Base-by-base conservation (phyloP, 2,888 invertebrate genomes). In the Hedychridium roseum region DNA sequence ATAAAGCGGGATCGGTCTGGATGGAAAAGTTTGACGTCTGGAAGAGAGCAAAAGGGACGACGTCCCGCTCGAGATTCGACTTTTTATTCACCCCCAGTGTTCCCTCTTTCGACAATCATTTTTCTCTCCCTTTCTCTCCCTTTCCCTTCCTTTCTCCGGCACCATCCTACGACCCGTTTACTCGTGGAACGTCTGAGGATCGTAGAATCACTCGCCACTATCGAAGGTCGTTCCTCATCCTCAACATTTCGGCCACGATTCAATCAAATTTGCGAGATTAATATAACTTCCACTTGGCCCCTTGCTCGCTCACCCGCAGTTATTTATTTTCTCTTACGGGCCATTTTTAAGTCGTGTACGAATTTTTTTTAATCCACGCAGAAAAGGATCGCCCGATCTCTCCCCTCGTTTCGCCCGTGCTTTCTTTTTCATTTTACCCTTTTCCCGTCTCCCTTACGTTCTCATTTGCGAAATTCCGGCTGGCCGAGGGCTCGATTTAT, bases 321-420 rank as follows among this genome's bases (percentile, higher is more conserved):
- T 43, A 26, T 45, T 27, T 38, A 34, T 35, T 42, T 34, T 31
- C 43, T 31, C 30, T 45, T 45, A 41, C 15, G 21, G 27, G 35
- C 46, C 42, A 42, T 46, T 46, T 44, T 46, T 26, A 20, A 3
- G 17, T 31, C 46, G 12, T 40, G 11, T 37, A 20, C 27, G 12
- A 2, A n/a, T n/a, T n/a, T n/a, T n/a, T n/a, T n/a, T n/a, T n/a
- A n/a, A n/a, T n/a, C n/a, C n/a, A n/a, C n/a, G n/a, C n/a, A n/a
- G n/a, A n/a, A n/a, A n/a, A n/a, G n/a, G n/a, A n/a, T n/a, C n/a
- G n/a, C n/a, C n/a, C n/a, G n/a, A n/a, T n/a, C n/a, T n/a, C n/a
- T n/a, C n/a, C n/a, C n/a, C n/a, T n/a, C n/a, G n/a, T n/a, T n/a
- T n/a, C n/a, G n/a, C n/a, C n/a, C n/a, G n/a, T n/a, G n/a, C n/a